Base-by-base conservation (phyloP, 2,888 invertebrate genomes). In the Drosophila rellima region DNA sequence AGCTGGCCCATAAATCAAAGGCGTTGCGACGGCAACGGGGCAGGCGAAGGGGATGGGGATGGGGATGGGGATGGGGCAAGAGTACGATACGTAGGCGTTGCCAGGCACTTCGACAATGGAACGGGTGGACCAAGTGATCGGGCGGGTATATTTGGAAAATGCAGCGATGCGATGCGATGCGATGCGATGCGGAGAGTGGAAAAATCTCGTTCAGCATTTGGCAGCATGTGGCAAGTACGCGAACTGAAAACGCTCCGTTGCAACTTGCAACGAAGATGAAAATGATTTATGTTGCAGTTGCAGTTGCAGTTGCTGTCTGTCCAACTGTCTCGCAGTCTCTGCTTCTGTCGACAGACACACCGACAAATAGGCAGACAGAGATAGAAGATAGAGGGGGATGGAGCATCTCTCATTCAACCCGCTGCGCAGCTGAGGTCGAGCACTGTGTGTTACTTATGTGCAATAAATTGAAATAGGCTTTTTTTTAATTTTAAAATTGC, bases 201-300 rank as follows among this genome's bases (percentile, higher is more conserved):
- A 59, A 63, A 67, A 51, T 60, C 76, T 60, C 72, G 57, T 72
- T 64, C 67, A 80, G 68, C 83, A 89, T 83, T 87, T 87, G 89
- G 89, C 83, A 84, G 83, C 89, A 89, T 89, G 89, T 89, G 82
- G 89, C 88, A 83, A 83, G 89, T 87, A 86, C 78, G 84, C 81
- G 84, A 69, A 73, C 82, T 75, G 64, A 56, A 74, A 74, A 80
- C 81, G 89, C 81, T 68, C 61, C 78, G 78, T 54, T 82, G 82
- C 89, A 82, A 88, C 82, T 86, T 86, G 80, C 74, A 80, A 63
- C 88, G 83, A 70, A 80, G 67, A 76, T 86, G 83, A 86, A 88
- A 83, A 82, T 82, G 82, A 82, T 82, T 82, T 82, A 82, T 82
- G 84, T 64, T 71, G 80, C 86, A 82, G 70, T 68, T 47, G 45